Evolutionary conservation across 2,113 vertebrate species (phyloP).

Genomic region (Sebastes schlegelii): DNA sequence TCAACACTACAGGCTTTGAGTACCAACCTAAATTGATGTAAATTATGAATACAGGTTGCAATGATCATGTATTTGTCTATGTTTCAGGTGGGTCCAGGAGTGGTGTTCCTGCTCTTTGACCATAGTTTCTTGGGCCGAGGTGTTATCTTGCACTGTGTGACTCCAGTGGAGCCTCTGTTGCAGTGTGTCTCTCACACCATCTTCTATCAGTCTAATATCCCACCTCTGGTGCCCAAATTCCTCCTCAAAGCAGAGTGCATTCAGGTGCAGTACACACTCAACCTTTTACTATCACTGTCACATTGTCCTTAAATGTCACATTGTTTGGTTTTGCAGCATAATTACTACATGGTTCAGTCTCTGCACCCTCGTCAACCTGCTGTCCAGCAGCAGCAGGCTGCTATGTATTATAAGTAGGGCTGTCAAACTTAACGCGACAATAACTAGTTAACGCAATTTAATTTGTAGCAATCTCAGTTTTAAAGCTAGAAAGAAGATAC

Average conservation of each 20-base stretch:
- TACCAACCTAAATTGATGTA: neutral
- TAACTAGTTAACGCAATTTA: no score
- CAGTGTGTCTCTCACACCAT: slow-evolving; percentile 88
- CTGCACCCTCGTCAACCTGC: no score
- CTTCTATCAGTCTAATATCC: slow-evolving; percentile 85
- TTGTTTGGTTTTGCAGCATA: no score
- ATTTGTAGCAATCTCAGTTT: no score
- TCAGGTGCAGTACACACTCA: slow-evolving; percentile 78
- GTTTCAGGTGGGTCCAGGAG: slow-evolving; percentile 86
- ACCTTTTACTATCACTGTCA: neutral
- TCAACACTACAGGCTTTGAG: neutral
- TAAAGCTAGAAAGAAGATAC: no score
- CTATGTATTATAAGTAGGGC: neutral
- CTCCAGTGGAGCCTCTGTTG: slow-evolving; percentile 87
- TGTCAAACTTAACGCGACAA: no score
- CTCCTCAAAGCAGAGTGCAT: slow-evolving; percentile 85
- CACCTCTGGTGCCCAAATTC: slow-evolving; percentile 84
- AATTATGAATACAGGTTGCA: neutral
- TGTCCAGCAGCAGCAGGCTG: no score
- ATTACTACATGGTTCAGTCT: no score
- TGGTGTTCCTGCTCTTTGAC: slow-evolving; percentile 85
- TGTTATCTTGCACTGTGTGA: slow-evolving; percentile 86
- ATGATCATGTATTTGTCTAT: slow-evolving; percentile 1
- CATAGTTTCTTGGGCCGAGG: slow-evolving; percentile 85
- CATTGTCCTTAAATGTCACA: no score